Percentiles rank a stretch among this genome's conserved stretches.
Evolutionary conservation across 2,888 invertebrate genomes (phyloP).

Genomic region (Chrysomela aeneicollis): DNA sequence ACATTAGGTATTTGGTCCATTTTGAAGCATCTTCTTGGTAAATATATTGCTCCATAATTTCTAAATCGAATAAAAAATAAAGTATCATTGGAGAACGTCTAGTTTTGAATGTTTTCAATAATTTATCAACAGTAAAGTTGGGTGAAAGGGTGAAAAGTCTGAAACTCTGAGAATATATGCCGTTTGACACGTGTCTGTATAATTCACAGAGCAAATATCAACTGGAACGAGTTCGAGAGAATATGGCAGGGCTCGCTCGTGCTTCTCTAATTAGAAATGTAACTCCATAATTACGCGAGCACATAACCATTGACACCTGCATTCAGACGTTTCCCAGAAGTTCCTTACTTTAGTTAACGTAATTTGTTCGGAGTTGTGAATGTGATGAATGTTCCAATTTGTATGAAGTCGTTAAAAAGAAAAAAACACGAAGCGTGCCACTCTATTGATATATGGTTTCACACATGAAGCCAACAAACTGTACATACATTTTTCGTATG

Average conservation of each 20-base stretch:
- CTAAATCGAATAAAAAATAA: too few relatives aligned
- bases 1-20: too few relatives aligned
- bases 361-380: neutral
- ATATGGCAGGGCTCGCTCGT: conserved; percentile 35
- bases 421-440: neutral
- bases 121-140: too few relatives aligned
- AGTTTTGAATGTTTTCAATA: too few relatives aligned
- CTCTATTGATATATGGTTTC: neutral
- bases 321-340: conserved; percentile 32
- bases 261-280: conserved; percentile 44
- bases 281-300: conserved; percentile 40
- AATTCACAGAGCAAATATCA: conserved; percentile 47
- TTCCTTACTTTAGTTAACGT: neutral
- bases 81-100: too few relatives aligned
- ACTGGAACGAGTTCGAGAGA: conserved; percentile 34
- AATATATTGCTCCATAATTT: too few relatives aligned
- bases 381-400: neutral
- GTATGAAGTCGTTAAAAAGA: neutral
- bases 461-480: neutral
- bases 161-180: conserved; percentile 6
- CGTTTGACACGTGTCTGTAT: conserved; percentile 47
- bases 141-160: too few relatives aligned
- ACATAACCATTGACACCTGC: conserved; percentile 46
- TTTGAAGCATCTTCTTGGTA: too few relatives aligned
- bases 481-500: too few relatives aligned